Evolutionary conservation across 2,113 vertebrate genomes (phyloP).

Genomic region (Etheostoma cragini): DNA sequence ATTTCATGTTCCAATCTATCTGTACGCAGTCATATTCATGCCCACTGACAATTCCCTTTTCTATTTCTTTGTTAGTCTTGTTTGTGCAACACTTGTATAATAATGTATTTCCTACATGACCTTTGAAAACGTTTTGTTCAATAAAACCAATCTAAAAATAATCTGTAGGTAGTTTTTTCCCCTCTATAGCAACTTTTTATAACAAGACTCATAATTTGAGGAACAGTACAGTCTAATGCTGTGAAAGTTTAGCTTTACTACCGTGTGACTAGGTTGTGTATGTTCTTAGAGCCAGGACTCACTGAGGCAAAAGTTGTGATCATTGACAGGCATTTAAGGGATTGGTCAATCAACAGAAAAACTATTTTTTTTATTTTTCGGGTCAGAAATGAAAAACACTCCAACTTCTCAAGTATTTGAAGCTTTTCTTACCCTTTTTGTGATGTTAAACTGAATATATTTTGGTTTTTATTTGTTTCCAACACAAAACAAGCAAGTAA

Average conservation of each 20-base stretch:
- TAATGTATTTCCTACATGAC: conserved; percentile 78
- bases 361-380: too few relatives aligned
- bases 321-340: too few relatives aligned
- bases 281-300: neutral
- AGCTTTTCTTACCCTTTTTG: too few relatives aligned
- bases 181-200: neutral
- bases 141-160: conserved; percentile 71
- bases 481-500: too few relatives aligned
- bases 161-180: neutral
- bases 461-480: too few relatives aligned
- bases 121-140: conserved; percentile 79
- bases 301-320: neutral
- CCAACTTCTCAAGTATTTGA: too few relatives aligned
- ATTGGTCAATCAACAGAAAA: too few relatives aligned
- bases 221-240: neutral
- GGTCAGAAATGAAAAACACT: too few relatives aligned
- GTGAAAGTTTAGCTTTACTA: neutral
- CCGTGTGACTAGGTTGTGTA: neutral
- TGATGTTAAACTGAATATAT: too few relatives aligned
- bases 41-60: conserved; percentile 41
- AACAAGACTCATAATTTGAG: neutral
- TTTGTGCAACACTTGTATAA: conserved; percentile 75
- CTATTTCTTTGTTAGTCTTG: conserved; percentile 58
- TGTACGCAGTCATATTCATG: conserved; percentile 30
- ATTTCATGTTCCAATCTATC: neutral